These are phyloP conservation scores for Acrocephalus scirpaceus DNA, from an alignment of 2,797 vertebrate species.

Conservation along the genomic window DNA sequence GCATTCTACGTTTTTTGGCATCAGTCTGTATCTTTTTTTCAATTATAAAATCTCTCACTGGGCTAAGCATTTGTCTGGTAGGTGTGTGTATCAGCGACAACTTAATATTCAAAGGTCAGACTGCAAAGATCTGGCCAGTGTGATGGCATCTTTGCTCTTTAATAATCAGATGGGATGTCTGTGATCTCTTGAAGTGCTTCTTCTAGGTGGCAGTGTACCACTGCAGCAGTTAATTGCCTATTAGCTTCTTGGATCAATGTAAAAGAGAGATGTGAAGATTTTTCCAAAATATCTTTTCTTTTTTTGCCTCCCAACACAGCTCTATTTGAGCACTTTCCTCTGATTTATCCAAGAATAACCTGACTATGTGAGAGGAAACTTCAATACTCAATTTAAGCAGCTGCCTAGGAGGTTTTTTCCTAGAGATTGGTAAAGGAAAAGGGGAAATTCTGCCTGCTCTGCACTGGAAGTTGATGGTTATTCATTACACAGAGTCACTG, in stretches of 20 bases:
- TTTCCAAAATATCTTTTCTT: constrained; percentile 30
- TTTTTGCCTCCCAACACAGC: constrained; percentile 24
- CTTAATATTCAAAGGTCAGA: constrained; percentile 72
- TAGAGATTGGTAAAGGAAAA: not conserved
- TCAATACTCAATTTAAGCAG: constrained; percentile 19
- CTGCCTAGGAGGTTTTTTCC: not conserved
- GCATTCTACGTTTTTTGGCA: constrained; percentile 33
- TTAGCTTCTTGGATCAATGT: constrained; percentile 65
- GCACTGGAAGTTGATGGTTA: not conserved
- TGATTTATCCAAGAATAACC: constrained; percentile 55
- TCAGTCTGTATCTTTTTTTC: constrained; percentile 35
- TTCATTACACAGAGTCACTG: not conserved
- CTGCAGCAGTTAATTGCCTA: constrained; percentile 63
- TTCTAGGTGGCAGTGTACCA: constrained; percentile 59
- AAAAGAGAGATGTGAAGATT: constrained; percentile 48
- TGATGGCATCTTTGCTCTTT: constrained; percentile 61
- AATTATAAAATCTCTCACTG: constrained; percentile 66
- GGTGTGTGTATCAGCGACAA: constrained; percentile 11
- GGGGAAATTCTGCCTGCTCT: not conserved
- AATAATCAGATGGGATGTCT: constrained; percentile 65
- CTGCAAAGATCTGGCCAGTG: constrained; percentile 51
- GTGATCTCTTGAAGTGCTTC: constrained; percentile 56
- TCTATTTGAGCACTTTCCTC: constrained; percentile 39
- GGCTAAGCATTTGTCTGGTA: constrained; percentile 55
- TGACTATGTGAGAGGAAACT: constrained; percentile 25